Percentiles rank a stretch among this genome's conserved stretches.
Evolutionary conservation across 2,888 invertebrate genomes (phyloP).

Genomic region (Protophormia terraenovae): DNA sequence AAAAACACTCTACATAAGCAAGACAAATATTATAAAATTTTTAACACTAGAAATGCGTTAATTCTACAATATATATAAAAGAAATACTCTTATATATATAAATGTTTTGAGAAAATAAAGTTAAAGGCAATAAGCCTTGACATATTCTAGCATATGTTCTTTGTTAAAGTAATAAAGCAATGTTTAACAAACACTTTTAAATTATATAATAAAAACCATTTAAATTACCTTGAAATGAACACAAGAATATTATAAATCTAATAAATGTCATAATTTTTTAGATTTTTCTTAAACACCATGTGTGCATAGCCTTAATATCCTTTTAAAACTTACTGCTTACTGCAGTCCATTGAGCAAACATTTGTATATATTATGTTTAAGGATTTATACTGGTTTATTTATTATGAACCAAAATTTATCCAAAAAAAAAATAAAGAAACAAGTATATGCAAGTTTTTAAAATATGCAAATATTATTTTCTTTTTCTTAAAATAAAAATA

Average conservation of each 20-base stretch:
- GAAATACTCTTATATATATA: not conserved
- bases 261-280: constrained; percentile 32
- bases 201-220: not conserved
- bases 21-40: constrained; percentile 15
- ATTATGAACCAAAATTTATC: constrained; percentile 5
- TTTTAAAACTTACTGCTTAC: not conserved
- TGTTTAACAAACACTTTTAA: constrained; percentile 12
- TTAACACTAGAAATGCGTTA: not conserved
- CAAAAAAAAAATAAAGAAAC: not conserved
- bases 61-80: not conserved
- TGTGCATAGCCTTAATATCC: not conserved
- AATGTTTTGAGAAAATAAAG: not conserved
- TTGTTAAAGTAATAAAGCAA: too few relatives aligned
- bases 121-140: constrained; percentile 39
- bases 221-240: not conserved
- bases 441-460: constrained; percentile 1
- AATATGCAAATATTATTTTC: constrained; percentile 34
- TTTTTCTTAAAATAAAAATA: not conserved
- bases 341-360: constrained; percentile 44
- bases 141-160: too few relatives aligned
- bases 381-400: constrained; percentile 19
- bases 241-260: constrained; percentile 41
- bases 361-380: constrained; percentile 5
- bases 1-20: not conserved
- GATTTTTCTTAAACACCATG: not conserved